These are phyloP conservation scores for Ia io DNA, from an alignment of 2,113 vertebrate species.

Conservation along the genomic window DNA sequence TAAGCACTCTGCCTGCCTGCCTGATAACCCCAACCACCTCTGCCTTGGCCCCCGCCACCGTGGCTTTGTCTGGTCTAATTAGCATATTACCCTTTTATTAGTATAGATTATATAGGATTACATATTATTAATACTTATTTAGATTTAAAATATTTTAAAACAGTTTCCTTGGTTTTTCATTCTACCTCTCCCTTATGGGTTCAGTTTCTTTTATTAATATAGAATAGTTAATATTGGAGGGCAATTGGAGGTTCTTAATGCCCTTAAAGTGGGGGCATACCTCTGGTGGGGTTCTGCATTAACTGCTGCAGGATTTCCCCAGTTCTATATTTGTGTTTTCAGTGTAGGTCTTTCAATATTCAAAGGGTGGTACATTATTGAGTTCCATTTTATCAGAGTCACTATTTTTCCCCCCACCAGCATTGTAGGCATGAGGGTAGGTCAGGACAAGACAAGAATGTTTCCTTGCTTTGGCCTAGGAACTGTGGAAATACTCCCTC, in stretches of 20 bases:
- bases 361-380: background rate
- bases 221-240: background rate
- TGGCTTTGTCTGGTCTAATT: no score
- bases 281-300: background rate
- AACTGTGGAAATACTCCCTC: background rate
- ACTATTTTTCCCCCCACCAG: background rate
- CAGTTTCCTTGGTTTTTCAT: background rate
- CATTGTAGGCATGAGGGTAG: background rate
- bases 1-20: no score
- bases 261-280: background rate
- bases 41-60: no score
- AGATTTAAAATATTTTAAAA: background rate
- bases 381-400: background rate
- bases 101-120: no score
- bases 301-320: background rate
- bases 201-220: background rate
- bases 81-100: no score
- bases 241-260: background rate
- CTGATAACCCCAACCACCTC: no score
- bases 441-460: background rate
- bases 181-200: background rate
- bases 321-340: background rate
- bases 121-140: background rate
- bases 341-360: background rate
- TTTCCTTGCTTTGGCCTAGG: background rate